Percentiles rank a stretch among this genome's conserved stretches.
phyloP scores from a whole-genome alignment of 1,140 invertebrate genomes.

The Oryzaephilus surinamensis region DNA sequence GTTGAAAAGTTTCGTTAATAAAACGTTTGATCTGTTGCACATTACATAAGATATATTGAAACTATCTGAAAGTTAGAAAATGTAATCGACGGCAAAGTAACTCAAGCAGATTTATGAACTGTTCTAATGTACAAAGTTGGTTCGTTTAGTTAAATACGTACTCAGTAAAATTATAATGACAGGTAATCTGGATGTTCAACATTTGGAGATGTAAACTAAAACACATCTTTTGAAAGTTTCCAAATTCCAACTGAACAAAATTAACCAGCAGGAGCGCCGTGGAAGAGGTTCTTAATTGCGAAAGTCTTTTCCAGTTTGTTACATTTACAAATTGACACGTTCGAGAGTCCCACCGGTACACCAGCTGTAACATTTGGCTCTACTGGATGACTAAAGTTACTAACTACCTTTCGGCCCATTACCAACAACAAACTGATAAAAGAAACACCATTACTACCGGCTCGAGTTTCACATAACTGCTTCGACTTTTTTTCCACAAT shows the following conservation, averaged over 20 bases:
- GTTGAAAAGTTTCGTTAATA: too few relatives aligned
- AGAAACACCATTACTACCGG: conserved; percentile 20
- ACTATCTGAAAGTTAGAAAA: too few relatives aligned
- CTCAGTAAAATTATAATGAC: conserved; percentile 21
- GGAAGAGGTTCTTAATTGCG: conserved; percentile 26
- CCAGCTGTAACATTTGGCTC: conserved; percentile 21
- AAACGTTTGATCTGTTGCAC: too few relatives aligned
- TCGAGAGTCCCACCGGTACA: conserved; percentile 17
- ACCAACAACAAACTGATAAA: conserved; percentile 24
- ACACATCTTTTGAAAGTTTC: conserved; percentile 16
- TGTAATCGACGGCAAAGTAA: too few relatives aligned
- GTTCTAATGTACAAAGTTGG: conserved; percentile 18
- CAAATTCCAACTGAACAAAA: conserved; percentile 17
- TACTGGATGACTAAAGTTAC: conserved; percentile 19
- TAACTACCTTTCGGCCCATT: conserved; percentile 27
- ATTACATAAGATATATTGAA: too few relatives aligned
- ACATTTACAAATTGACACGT: conserved; percentile 33
- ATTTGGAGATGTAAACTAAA: conserved; percentile 18
- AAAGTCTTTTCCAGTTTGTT: conserved; percentile 32
- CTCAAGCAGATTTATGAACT: conserved; percentile 22
- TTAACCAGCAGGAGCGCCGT: conserved; percentile 20
- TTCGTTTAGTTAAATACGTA: conserved; percentile 19
- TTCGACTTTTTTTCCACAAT: conserved; percentile 21
- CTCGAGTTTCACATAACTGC: conserved; percentile 16
- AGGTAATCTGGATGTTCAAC: conserved; percentile 20